phyloP scores from a whole-genome alignment of 2,113 vertebrate species.

The Hemibates koningsi region DNA sequence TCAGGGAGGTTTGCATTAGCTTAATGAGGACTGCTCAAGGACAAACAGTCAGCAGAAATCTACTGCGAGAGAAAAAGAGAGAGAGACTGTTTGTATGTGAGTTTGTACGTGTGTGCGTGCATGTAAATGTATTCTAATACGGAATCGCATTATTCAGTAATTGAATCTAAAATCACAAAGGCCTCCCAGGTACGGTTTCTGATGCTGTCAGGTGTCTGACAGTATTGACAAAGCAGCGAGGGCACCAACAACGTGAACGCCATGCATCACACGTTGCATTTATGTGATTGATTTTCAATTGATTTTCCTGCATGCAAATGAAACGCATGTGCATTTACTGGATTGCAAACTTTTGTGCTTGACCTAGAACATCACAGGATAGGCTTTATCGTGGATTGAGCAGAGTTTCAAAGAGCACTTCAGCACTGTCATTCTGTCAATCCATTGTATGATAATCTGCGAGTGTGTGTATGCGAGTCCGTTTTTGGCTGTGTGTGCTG shows the following conservation, averaged over 20 bases:
- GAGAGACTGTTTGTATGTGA: constrained; percentile 13
- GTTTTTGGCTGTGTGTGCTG: constrained; percentile 66
- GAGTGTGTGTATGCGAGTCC: neutral
- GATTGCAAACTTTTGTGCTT: constrained; percentile 56
- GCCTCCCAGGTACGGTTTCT: constrained; percentile 43
- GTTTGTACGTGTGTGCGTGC: constrained; percentile 49
- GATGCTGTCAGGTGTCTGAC: constrained; percentile 62
- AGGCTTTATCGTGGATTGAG: constrained; percentile 38
- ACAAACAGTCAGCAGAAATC: constrained; percentile 99
- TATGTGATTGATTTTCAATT: constrained; percentile 68
- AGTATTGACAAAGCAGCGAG: constrained; percentile 58
- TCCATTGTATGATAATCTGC: constrained; percentile 57
- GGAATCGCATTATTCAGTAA: constrained; percentile 68
- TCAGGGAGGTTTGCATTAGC: constrained; percentile 99
- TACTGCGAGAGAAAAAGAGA: constrained; percentile 77
- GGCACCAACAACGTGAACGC: constrained; percentile 47
- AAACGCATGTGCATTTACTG: constrained; percentile 54
- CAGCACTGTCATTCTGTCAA: constrained; percentile 64
- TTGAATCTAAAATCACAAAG: constrained; percentile 65
- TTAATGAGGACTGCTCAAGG: constrained; percentile 99
- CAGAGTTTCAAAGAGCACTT: constrained; percentile 56
- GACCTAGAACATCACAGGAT: constrained; percentile 55
- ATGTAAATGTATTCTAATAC: constrained; percentile 62
- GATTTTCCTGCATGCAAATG: constrained; percentile 67
- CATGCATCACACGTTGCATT: constrained; percentile 52